These are phyloP conservation scores for Macrochelys suwanniensis DNA, from an alignment of 2,797 vertebrate genomes.

Conservation along the genomic window DNA sequence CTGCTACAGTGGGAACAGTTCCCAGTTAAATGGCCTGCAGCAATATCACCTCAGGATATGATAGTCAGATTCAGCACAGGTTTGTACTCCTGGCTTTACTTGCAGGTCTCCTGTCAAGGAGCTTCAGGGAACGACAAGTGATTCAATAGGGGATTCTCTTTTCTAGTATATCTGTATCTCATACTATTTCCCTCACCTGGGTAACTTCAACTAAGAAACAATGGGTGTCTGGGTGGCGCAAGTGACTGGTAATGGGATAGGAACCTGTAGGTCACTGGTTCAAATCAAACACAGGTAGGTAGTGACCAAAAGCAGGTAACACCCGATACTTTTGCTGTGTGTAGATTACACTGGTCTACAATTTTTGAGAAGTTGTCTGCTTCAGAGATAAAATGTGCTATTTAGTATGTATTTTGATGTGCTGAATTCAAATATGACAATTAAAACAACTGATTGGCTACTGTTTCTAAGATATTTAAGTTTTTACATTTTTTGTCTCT, in stretches of 20 bases:
- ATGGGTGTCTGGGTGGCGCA: not conserved
- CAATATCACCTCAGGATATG: slow-evolving; percentile 60
- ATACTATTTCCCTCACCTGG: not conserved
- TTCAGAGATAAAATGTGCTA: too few species aligned
- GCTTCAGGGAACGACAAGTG: not conserved
- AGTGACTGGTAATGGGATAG: not conserved
- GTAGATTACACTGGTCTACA: too few species aligned
- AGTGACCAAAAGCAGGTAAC: not conserved
- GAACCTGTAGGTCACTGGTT: not conserved
- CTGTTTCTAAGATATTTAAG: too few species aligned
- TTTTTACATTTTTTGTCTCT: too few species aligned
- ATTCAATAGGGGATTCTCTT: not conserved
- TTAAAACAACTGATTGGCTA: too few species aligned
- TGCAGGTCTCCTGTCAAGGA: slow-evolving; percentile 7
- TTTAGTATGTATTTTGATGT: too few species aligned
- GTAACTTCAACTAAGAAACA: slow-evolving; percentile 14
- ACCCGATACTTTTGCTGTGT: not conserved
- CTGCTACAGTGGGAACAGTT: slow-evolving; percentile 4
- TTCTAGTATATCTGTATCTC: not conserved
- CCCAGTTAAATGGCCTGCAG: slow-evolving; percentile 57
- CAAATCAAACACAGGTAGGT: not conserved
- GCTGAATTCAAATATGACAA: too few species aligned
- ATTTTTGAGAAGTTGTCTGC: too few species aligned
- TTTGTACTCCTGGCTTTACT: not conserved
- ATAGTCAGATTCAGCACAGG: slow-evolving; percentile 61